Base-by-base conservation (phyloP, 2,888 invertebrate species). In the Eupsilia transversa region DNA sequence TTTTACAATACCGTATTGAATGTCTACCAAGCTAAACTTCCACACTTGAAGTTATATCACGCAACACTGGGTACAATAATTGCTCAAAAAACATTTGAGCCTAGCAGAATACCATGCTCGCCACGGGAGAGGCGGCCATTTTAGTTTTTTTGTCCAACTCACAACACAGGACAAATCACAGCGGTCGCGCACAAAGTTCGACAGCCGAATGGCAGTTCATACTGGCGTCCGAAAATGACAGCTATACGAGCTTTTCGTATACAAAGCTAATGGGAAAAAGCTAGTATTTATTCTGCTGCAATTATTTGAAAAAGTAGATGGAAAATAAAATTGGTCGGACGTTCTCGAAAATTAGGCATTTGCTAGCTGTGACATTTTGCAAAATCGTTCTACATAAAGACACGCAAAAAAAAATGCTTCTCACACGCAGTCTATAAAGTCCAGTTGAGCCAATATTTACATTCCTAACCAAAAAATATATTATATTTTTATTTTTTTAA, bases 161-260 rank as follows among this genome's bases (percentile, higher is more conserved):
- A 57, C 56, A 67, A 82, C 46, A 68, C 59, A n/a, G 76, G 76
- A 80, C 72, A 83, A 80, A 83, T 70, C 84, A 76, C 67, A 68
- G 68, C 54, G 33, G 64, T 54, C 54, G 57, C 38, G 49, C 23
- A 67, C 46, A 64, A 79, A 80, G 65, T 85, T 69, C 33, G 75
- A 71, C 73, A 74, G 38, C 20, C 54, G 66, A 66, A 73, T 80
- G 64, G n/a, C 54, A 49, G 75, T 54, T 66, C 63, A 67, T 72
- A 64, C 56, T 59, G 14, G 57, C 35, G 54, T 57, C 61, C 7
- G n/a, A 72, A 78, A 79, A 76, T 83, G 69, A 74, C 79, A 69
- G 74, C 41, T 43, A 56, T 56, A 63, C 63, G 63, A 69, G 70
- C 12, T 60, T 74, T 57, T 49, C 52, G 56, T 61, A 27, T 33